These are phyloP conservation scores for Neolamprologus sp. DNA, from an alignment of 2,113 vertebrate genomes.

Conservation along the genomic window DNA sequence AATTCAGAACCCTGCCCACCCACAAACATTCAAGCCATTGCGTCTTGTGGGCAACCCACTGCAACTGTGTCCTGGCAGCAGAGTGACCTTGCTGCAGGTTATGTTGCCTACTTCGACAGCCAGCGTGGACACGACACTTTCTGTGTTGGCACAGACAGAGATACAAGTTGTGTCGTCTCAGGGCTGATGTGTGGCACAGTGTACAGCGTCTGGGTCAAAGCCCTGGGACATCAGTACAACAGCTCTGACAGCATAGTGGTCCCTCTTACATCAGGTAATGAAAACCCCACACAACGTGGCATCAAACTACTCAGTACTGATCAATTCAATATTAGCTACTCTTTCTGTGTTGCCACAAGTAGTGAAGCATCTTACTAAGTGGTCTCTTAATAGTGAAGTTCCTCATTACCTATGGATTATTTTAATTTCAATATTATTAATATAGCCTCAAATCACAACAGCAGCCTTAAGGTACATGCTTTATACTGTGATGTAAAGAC, in stretches of 20 bases:
- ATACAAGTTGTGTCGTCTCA: conserved; percentile 28
- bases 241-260: conserved; percentile 51
- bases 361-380: background rate
- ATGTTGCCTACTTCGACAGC: conserved; percentile 35
- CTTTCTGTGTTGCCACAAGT: background rate
- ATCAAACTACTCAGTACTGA: background rate
- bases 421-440: background rate
- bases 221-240: conserved; percentile 43
- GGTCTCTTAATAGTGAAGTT: background rate
- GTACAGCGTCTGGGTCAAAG: conserved; percentile 48
- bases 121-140: background rate
- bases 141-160: background rate
- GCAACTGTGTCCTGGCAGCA: conserved; percentile 55
- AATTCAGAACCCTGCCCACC: conserved; percentile 63
- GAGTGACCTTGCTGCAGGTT: conserved; percentile 43
- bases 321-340: background rate
- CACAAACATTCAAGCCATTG: conserved; percentile 14
- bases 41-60: conserved; percentile 33
- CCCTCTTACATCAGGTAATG: conserved; percentile 51
- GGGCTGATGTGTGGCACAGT: conserved; percentile 52
- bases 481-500: background rate
- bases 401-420: background rate
- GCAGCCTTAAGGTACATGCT: background rate
- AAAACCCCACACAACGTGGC: background rate
- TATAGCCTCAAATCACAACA: background rate